Base-by-base conservation (phyloP, 2,113 vertebrate species). In the Redunca redunca region DNA sequence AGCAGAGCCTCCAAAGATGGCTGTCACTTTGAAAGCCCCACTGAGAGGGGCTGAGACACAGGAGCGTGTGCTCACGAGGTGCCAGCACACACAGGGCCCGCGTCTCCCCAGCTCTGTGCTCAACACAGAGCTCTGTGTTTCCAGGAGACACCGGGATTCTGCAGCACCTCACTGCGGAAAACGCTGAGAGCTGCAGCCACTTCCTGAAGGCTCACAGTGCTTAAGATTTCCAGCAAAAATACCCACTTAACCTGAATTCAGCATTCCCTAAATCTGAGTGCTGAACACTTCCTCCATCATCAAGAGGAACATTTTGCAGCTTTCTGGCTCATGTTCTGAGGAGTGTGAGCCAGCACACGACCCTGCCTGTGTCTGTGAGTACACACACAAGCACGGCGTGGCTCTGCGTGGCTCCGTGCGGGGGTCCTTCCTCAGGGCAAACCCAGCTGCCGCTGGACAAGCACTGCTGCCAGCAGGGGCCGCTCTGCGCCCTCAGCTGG, bases 131-230 rank as follows among this genome's bases (percentile, higher is more conserved):
- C 11, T 71, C 7, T 23, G 36, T 48, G 30, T 50, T 15, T 85
- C 57, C 11, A 50, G 57, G 36, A 52, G 36, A 4, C 2, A 16
- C 1, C 2, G 6, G 48, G 36, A 21, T 23, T 43, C 58, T 2
- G 8, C 9, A 5, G 7, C 74, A 5, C 11, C 3, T 11, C 9
- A 5, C 3, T 50, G 10, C 5, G 9, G 26, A 43, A 48, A 14
- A 40, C 1, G 10, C 1, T 6, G 6, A 23, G 4, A 1, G 19
- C 58, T 26, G 21, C 0, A 15, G 90, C 30, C 60, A 16, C 36
- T 33, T 48, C 26, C 11, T 67, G 4, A 14, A 57, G 53, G 17
- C 0, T 23, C 64, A 46, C 14, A 6, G 36, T 0, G 36, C 3
- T 33, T 8, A 0, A 3, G 60, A 14, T 26, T 97, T 57, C 58